Conservation (phyloP, 2,797 vertebrate genomes). For the Synanceia verrucosa region DNA sequence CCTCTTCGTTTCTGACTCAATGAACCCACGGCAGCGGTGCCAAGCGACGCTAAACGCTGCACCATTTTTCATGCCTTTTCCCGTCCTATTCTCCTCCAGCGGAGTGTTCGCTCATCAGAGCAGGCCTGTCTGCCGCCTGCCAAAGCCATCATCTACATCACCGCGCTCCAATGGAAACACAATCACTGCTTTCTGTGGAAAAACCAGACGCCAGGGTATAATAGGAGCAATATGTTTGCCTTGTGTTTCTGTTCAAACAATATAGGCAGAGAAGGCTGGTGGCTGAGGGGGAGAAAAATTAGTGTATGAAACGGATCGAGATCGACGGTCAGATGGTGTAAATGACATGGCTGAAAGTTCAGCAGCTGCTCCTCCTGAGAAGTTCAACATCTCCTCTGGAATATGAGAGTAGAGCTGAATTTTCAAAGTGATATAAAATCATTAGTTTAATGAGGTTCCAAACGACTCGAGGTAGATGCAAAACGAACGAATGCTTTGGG, state of each 20-base stretch:
- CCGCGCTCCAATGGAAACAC: constrained; percentile 59
- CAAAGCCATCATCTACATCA: constrained; percentile 70
- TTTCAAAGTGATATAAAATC: neutral
- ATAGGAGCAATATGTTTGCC: constrained; percentile 61
- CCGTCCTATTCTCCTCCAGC: constrained; percentile 46
- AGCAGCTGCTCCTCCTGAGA: neutral
- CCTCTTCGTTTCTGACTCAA: constrained; percentile 64
- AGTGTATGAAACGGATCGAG: constrained; percentile 5
- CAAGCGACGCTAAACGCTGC: constrained; percentile 62
- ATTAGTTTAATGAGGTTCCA: neutral
- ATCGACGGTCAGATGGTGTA: neutral
- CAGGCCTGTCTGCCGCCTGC: constrained; percentile 56
- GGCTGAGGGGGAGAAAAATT: neutral
- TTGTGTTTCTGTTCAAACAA: constrained; percentile 34
- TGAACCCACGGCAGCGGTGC: constrained; percentile 60
- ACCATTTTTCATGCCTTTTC: constrained; percentile 57
- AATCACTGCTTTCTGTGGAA: constrained; percentile 62
- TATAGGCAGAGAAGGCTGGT: neutral
- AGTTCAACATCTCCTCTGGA: neutral
- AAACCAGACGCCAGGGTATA: constrained; percentile 55
- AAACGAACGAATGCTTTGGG: too few species aligned
- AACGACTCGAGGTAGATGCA: neutral
- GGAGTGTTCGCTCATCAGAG: constrained; percentile 56
- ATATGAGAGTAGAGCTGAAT: neutral
- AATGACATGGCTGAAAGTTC: neutral